Base-by-base conservation (phyloP, 2,797 vertebrate genomes). In the Microcaecilia unicolor region DNA sequence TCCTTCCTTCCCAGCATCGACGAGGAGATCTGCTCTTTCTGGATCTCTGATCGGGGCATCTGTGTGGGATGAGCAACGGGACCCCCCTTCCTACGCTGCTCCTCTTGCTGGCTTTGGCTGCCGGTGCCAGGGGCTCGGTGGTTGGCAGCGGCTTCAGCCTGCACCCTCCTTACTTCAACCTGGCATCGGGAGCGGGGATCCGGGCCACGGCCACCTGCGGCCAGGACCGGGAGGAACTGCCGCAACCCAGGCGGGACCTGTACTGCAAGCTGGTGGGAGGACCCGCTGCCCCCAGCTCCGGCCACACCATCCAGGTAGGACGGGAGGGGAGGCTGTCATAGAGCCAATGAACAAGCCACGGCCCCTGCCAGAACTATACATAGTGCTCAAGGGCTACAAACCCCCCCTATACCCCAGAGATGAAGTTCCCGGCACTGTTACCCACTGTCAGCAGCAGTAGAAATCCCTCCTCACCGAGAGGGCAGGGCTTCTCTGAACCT, bases 191-290 rank as follows among this genome's bases (percentile, higher is more conserved):
- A 1, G 72, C 89, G 6, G 28, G 19, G 16, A 81, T 96, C 45
- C 76, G 79, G 34, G 86, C 92, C 6, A 85, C 86, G 1, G 93
- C 90, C 51, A 98, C 92, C 56, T 97, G 93, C 67, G 93, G 93
- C 1, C 76, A 91, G 72, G 85, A 84, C 46, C 75, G 71, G 15
- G 76, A 91, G 72, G 85, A 84, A 19, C 31, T 30, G 18, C 31
- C 60, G 10, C 45, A 16, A 31, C 70, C 80, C 28, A 72, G 67
- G 35, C 17, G 51, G 8, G 87, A 94, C 49, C 83, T 97, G 18
- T 98, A 85, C 70, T 97, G 94, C 71, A 92, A 91, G 39, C 80
- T 98, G 44, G 91, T 88, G 18, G 93, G 93, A 44, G 92, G 93
- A 6, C 89, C 91, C 2, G 74, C 71, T 3, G 45, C 52, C 8